These are phyloP conservation scores for Sandelia bainsii DNA, from an alignment of 2,797 vertebrate genomes.

Conservation along the genomic window DNA sequence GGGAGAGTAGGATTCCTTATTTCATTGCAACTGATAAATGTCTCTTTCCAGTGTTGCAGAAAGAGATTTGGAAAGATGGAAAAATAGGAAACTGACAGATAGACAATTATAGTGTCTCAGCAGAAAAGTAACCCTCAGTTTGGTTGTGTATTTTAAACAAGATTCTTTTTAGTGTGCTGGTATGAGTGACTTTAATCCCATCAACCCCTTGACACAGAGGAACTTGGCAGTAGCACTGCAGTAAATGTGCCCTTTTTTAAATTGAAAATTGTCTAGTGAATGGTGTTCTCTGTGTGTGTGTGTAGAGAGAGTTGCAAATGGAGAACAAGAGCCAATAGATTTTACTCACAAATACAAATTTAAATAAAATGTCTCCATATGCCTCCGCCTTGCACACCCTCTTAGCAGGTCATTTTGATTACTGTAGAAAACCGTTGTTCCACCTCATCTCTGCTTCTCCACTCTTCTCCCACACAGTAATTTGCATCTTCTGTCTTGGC, in stretches of 20 bases:
- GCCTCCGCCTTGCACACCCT: not conserved
- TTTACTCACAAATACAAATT: constrained; percentile 34
- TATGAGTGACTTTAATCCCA: constrained; percentile 21
- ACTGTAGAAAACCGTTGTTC: constrained; percentile 58
- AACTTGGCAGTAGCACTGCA: constrained; percentile 52
- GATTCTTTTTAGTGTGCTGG: not conserved
- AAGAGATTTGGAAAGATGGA: constrained; percentile 22
- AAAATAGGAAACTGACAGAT: constrained; percentile 10
- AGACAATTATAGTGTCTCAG: constrained; percentile 6
- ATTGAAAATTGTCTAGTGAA: constrained; percentile 50
- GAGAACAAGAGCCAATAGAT: constrained; percentile 21
- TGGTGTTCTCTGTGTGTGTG: not conserved
- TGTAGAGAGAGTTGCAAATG: constrained; percentile 9
- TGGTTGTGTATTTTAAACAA: not conserved
- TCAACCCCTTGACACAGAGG: constrained; percentile 29
- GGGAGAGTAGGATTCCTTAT: constrained; percentile 15
- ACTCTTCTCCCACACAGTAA: constrained; percentile 72
- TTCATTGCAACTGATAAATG: constrained; percentile 53
- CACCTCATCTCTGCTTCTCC: constrained; percentile 33
- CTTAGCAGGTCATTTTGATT: constrained; percentile 69
- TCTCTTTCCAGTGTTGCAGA: constrained; percentile 13
- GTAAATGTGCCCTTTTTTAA: constrained; percentile 55
- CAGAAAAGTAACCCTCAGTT: constrained; percentile 15
- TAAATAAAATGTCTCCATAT: constrained; percentile 54
- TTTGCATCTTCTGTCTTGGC: constrained; percentile 78